These are phyloP conservation scores for Mormyrus iriodes DNA, from an alignment of 2,113 vertebrate species.

Conservation along the genomic window DNA sequence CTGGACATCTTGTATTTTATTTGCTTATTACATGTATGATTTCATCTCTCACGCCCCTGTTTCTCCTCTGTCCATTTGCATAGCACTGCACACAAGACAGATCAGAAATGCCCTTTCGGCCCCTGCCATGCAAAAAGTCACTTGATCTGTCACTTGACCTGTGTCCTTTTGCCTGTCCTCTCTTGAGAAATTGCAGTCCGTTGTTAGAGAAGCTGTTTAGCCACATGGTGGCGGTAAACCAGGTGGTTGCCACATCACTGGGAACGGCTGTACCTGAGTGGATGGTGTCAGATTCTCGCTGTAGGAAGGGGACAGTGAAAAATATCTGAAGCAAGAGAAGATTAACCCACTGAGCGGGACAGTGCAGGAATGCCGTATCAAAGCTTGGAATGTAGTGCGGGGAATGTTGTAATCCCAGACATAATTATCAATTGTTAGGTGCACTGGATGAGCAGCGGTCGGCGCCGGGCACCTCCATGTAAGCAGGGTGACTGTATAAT, in stretches of 20 bases:
- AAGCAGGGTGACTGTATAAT: neutral
- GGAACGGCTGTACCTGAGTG: neutral
- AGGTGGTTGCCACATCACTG: neutral
- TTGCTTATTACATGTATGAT: too few relatives aligned
- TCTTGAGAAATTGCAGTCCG: neutral
- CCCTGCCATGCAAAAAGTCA: neutral
- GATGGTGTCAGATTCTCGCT: neutral
- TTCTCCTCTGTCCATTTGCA: neutral
- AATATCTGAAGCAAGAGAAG: neutral
- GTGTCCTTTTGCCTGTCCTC: neutral
- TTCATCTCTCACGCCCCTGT: too few relatives aligned
- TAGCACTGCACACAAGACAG: neutral
- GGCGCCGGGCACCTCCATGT: too few relatives aligned
- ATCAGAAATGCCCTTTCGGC: neutral
- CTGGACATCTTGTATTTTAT: too few relatives aligned
- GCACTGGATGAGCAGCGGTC: neutral
- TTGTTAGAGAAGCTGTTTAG: neutral
- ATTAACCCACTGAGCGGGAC: neutral
- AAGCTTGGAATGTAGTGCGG: neutral
- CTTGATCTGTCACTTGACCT: neutral
- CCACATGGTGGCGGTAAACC: neutral
- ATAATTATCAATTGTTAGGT: neutral
- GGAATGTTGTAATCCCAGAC: neutral
- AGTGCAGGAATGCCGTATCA: neutral
- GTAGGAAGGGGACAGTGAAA: neutral